Base-by-base conservation (phyloP, 2,113 vertebrate species). In the Planiliza haematocheilus region DNA sequence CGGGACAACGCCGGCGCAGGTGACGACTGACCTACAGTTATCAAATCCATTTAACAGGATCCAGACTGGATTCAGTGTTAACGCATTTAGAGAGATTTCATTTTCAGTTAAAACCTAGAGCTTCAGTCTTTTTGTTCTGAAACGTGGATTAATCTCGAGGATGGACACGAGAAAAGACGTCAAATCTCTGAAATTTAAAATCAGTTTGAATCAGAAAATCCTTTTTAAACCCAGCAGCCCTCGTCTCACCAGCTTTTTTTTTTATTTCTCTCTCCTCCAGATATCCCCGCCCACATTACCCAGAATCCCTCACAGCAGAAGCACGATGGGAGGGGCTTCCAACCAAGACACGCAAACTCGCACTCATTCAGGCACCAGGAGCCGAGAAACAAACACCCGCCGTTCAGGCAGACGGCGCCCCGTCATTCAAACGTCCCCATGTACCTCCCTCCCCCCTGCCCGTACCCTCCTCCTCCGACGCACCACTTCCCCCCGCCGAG, bases 361-460 rank as follows among this genome's bases (percentile, higher is more conserved):
- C 11, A 73, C 43, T 52, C 63, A 8, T 66, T 67, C 76, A 64
- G 73, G 13, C 75, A 73, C 55, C 91, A 84, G 49, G 63, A 86
- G 41, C 36, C 21, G 0, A 79, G 65, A 50, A 76, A 73, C 36
- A 30, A 57, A n/a, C 62, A 39, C 1, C 38, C 24, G 2, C 20
- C 9, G 0, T 72, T 75, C 55, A 37, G 20, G 14, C 73, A 68
- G 14, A 30, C 58, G 7, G 18, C 66, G 6, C 36, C 45, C 0
- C 20, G 18, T 70, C 78, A 79, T 39, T 38, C 52, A 2, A 2
- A 78, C 8, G 9, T 59, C 9, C 63, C 78, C 20, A 17, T 74
- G 52, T 82, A 85, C 83, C 51, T 72, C 12, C 83, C 79, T 30
- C 77, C 85, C 53, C 84, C 79, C 14, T 90, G 74, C 34, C 81